Base-by-base conservation (phyloP, 2,113 vertebrate genomes). In the Halcyon senegalensis region DNA sequence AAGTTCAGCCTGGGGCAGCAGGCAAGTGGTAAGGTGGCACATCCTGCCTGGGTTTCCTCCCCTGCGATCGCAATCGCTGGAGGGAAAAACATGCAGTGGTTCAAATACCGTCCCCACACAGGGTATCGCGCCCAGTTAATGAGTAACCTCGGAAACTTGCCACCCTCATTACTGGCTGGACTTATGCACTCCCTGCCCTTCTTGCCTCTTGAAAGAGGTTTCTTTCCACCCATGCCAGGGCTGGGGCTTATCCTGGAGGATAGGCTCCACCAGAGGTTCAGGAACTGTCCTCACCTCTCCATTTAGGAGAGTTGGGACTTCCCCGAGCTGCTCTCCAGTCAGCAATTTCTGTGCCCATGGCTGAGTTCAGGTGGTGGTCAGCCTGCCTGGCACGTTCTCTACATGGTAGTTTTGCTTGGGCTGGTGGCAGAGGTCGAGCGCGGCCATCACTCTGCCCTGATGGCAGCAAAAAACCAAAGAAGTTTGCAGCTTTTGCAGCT, bases 251-350 rank as follows among this genome's bases (percentile, higher is more conserved):
- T 82, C 31, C 69, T 5, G 1, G 55, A 48, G 53, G 48, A 69
- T 46, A 1, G 0, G 20, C 11, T 68, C 56, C 5, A 4, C 21
- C 8, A 1, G 50, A 39, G 12, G 14, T 18, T 17, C 1, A 3
- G 39, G 82, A 59, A 55, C 41, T 2, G 7, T 59, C 74, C 66
- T 43, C 3, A 0, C 27, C 37, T 10, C 15, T 30, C 33, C 35
- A 2, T 16, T 64, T 50, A 33, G 58, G 43, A 66, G 48, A 46
- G 11, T 16, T 63, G 41, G 41, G 48, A 31, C 63, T 84, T 56
- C 30, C 78, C 21, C 1, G 0, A 66, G 43, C 25, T 1, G 0
- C 24, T 64, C 30, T 35, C 37, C 1, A 1, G 10, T 5, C 46
- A n/a, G 48, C 30, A 11, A 4, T 77, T 56, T 27, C 55, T 55